These are phyloP conservation scores for Hephaestus fuliginosus DNA, from an alignment of 2,797 vertebrate species.

Conservation along the genomic window DNA sequence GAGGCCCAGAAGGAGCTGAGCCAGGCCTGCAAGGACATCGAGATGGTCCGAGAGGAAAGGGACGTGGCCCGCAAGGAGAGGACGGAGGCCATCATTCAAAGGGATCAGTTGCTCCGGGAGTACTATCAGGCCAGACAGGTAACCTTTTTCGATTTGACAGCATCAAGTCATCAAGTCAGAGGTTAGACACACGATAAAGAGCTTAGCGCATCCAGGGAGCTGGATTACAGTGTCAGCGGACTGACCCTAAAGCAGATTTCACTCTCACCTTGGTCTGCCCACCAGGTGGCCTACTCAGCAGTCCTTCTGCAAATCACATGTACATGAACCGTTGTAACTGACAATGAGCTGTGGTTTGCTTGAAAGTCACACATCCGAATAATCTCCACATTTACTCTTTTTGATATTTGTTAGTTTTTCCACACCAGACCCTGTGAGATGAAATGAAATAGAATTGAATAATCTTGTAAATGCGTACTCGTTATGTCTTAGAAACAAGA, in stretches of 20 bases:
- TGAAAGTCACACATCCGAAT: not conserved
- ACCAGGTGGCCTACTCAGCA: slow-evolving; percentile 55
- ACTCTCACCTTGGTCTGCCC: slow-evolving; percentile 25
- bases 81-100: slow-evolving; percentile 93
- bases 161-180: slow-evolving; percentile 36
- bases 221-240: slow-evolving; percentile 54
- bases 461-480: not conserved
- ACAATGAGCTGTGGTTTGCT: slow-evolving; percentile 8
- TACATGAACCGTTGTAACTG: not conserved
- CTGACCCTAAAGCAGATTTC: slow-evolving; percentile 9
- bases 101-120: slow-evolving; percentile 92
- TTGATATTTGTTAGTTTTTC: no score
- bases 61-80: slow-evolving; percentile 91
- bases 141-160: slow-evolving; percentile 21
- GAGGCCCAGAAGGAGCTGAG: slow-evolving; percentile 93
- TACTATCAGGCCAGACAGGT: slow-evolving; percentile 94
- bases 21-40: slow-evolving; percentile 94
- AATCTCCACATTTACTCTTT: no score
- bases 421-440: no score
- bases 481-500: slow-evolving; percentile 92
- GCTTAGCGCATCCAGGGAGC: slow-evolving; percentile 36
- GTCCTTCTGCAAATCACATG: not conserved
- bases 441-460: no score
- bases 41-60: slow-evolving; percentile 92
- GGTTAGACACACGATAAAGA: slow-evolving; percentile 42